Conservation (phyloP, 1,140 invertebrate species). For the Chelonus insularis region DNA sequence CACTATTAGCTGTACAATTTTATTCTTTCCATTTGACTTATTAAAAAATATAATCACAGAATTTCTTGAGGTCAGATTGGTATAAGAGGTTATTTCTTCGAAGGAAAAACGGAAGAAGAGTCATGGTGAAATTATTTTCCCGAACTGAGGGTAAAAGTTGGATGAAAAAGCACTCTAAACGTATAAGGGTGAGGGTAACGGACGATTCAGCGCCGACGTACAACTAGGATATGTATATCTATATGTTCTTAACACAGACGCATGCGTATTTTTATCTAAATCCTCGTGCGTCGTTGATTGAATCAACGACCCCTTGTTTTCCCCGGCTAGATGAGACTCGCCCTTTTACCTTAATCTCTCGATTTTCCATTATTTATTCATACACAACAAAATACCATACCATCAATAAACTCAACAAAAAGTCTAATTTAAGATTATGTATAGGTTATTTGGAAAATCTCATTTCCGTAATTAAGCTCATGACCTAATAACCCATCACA, state of each 20-base stretch:
- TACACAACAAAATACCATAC: background rate
- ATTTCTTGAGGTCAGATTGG: too few relatives aligned
- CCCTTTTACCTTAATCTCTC: background rate
- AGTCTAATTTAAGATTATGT: too few relatives aligned
- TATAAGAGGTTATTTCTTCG: too few relatives aligned
- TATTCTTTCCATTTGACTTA: too few relatives aligned
- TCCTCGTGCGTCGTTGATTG: conserved; percentile 35
- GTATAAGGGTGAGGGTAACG: background rate
- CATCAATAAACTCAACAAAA: too few relatives aligned
- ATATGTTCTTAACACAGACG: conserved; percentile 4
- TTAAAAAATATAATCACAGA: too few relatives aligned
- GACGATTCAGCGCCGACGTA: conserved; percentile 8
- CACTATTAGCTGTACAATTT: too few relatives aligned
- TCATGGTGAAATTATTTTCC: background rate
- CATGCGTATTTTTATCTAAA: conserved; percentile 26
- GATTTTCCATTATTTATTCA: background rate
- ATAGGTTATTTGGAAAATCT: too few relatives aligned
- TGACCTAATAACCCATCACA: too few relatives aligned
- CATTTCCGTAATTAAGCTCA: too few relatives aligned
- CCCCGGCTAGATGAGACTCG: conserved; percentile 21
- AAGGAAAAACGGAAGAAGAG: background rate
- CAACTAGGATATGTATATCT: background rate
- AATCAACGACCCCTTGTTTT: conserved; percentile 38
- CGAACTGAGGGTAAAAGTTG: conserved; percentile 6
- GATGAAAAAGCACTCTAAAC: background rate